Conservation (phyloP, 2,888 invertebrate genomes). For the Zhuqinia jingwanae region DNA sequence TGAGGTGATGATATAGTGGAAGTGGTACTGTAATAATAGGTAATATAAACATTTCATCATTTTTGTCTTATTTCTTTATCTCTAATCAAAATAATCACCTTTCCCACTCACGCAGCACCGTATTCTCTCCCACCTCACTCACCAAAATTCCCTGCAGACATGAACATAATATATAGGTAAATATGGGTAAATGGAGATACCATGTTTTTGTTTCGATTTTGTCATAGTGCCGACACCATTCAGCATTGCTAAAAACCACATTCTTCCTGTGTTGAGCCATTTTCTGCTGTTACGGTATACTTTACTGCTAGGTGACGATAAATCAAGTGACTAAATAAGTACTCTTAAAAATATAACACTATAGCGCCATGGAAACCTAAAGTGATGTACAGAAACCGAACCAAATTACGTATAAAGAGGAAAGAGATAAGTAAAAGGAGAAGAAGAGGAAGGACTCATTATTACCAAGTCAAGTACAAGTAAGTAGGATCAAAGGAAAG, state of each 20-base stretch:
- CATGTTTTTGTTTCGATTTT: background rate
- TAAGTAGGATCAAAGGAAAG: slow-evolving; percentile 11
- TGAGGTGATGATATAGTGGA: too few species aligned
- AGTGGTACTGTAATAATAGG: background rate
- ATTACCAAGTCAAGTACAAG: background rate
- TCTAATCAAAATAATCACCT: too few species aligned
- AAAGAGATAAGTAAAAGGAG: background rate
- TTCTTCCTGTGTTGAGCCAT: too few species aligned
- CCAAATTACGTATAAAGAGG: background rate
- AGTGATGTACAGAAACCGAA: too few species aligned
- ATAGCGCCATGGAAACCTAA: too few species aligned
- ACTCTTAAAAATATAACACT: too few species aligned
- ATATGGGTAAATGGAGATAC: slow-evolving; percentile 11
- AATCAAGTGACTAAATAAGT: slow-evolving; percentile 7
- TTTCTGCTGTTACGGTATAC: background rate
- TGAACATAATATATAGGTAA: too few species aligned
- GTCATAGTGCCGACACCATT: too few species aligned
- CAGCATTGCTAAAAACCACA: too few species aligned
- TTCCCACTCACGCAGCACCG: background rate
- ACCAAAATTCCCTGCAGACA: background rate
- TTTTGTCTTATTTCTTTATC: background rate
- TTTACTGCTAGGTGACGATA: background rate
- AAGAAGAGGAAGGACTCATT: slow-evolving; percentile 5
- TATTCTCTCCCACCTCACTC: background rate
- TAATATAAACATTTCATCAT: background rate